Base-by-base conservation (phyloP, 2,888 invertebrate genomes). In the Odontocerum albicorne region DNA sequence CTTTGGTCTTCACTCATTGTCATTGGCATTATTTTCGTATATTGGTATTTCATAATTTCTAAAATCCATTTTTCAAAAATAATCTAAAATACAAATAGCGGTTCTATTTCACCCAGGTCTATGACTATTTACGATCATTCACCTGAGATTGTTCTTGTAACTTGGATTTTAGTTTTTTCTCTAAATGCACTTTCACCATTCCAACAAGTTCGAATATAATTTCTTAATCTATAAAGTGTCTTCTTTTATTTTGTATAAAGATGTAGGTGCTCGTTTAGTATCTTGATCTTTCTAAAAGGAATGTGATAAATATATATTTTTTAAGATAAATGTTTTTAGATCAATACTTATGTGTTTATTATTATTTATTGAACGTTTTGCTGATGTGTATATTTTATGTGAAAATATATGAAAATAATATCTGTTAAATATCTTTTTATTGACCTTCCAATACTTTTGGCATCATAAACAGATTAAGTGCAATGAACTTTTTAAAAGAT, bases 301-400 rank as follows among this genome's bases (percentile, higher is more conserved):
- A 59, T 54, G 54, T 60, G 59, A 54, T 53, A 60, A 53, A 59
- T 45, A 53, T 51, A 60, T 60, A 52, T 60, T 60, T 60, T 57
- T 54, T 60, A 57, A 54, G 45, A 40, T 51, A 55, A 43, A 44
- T 54, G 45, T 60, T 57, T 53, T 50, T 59, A 59, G 60, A 57
- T 40, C 56, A 49, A 57, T 57, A 57, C 12, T 51, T 51, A 55
- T 49, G 35, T 56, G 59, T 45, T 50, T 57, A 44, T 46, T 55
- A 43, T 60, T 42, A 39, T 58, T 61, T 58, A 45, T 56, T 57
- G 44, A 55, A 45, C 55, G 56, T 61, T 60, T 51, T 56, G 52
- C 61, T 56, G 61, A 61, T 58, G 42, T 61, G 58, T 58, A 56
- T 61, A 61, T 61, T 61, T 61, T 61, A 61, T 56, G 61, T 61